A percentile compares a stretch with the other conserved stretches of the same genome.
These are phyloP conservation scores for Nomada ferruginata DNA, from an alignment of 2,888 invertebrate species.

Conservation along the genomic window DNA sequence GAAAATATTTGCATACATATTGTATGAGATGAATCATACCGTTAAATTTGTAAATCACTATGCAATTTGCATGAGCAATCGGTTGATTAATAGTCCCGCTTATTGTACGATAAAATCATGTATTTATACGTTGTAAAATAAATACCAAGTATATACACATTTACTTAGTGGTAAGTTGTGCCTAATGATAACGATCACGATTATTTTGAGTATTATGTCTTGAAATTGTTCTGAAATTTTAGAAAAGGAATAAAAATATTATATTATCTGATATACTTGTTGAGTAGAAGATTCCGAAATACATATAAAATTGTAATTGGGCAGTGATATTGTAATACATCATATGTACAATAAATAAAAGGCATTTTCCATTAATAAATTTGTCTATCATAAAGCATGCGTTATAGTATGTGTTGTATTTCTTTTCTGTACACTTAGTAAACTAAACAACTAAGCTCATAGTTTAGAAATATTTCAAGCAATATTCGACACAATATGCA, in stretches of 20 bases:
- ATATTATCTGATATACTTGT: not conserved
- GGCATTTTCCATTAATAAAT: conserved; percentile 2
- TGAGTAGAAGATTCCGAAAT: conserved; percentile 1
- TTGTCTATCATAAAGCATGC: conserved; percentile 21
- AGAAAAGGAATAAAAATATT: too few species aligned
- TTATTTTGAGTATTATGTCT: too few species aligned
- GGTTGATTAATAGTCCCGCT: not conserved
- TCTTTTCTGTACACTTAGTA: conserved; percentile 32
- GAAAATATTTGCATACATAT: conserved; percentile 4
- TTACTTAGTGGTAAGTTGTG: not conserved
- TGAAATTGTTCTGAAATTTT: too few species aligned
- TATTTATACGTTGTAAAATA: not conserved
- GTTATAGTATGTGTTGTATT: conserved; percentile 7
- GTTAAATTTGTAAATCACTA: not conserved
- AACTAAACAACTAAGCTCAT: conserved; percentile 12
- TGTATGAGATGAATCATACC: not conserved
- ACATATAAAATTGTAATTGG: conserved; percentile 56
- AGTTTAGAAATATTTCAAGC: conserved; percentile 4
- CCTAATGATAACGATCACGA: too few species aligned
- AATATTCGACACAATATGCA: conserved; percentile 5
- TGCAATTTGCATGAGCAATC: not conserved
- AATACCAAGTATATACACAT: not conserved
- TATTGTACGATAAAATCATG: not conserved
- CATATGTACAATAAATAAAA: conserved; percentile 51
- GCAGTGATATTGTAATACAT: conserved; percentile 32